Evolutionary conservation across 2,113 vertebrate species (phyloP), one percentile per base, ranked within the genome.

Genomic region (Platycercus adscitus): DNA sequence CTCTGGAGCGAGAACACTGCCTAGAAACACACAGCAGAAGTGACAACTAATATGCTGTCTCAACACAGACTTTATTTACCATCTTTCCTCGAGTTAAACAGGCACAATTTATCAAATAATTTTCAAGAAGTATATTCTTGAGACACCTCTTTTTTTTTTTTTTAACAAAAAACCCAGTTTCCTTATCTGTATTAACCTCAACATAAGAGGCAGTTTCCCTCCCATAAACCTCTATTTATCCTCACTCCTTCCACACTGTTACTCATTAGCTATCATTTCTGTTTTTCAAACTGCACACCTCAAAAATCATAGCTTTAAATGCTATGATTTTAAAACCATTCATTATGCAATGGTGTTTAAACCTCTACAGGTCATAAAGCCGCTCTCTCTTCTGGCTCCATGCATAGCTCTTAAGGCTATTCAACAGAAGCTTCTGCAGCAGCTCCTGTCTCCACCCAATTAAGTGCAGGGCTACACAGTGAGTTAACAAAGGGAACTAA

Each of bases 381-480:
- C 1, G 4, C 26, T 6, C 13, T 66, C 60, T n/a, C 24, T 44
- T 16, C 25, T 11, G 24, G 56, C 33, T 65, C 7, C 0, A 63
- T 3, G 7, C 13, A 8, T 5, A 72, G 17, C 29, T 79, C 35
- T 66, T 16, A n/a, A 17, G 10, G 14, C 19, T 14, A 24, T n/a
- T 69, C 14, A 69, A 41, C 17, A 0, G 0, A 23, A 35, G 21
- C 13, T 49, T 79, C 64, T 76, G 43, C 49, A 58, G 55, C 63
- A 70, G 49, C 50, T 65, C 49, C 75, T 13, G 17, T 13, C 31
- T 43, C 35, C 52, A 31, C 8, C 86, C 52, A 2, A 0, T 13
- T 8, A 6, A 0, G 8, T 12, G 6, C 2, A 31, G 47, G 19
- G 35, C 41, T 33, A 47, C 50, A 13, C n/a, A 29, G 12, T 2